Percentiles rank a stretch among this genome's conserved stretches.
phyloP scores from a whole-genome alignment of 2,113 vertebrate species.

The Poeciliopsis turrubarensis region DNA sequence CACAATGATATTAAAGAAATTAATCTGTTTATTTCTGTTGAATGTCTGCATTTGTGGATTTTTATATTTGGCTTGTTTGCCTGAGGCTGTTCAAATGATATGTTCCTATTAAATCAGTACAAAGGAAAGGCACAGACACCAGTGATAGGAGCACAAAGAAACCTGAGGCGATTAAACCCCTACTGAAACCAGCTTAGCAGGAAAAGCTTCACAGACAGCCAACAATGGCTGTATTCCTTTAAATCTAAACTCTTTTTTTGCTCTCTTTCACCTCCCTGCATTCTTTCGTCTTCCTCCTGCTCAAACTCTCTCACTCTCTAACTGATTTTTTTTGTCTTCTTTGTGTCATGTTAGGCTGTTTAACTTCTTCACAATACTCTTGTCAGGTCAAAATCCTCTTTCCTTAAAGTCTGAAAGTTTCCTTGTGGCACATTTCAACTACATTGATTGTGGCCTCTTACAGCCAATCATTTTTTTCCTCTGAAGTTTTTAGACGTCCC shows the following conservation, averaged over 20 bases:
- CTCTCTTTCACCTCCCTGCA: slow-evolving; percentile 21
- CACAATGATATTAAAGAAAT: not conserved
- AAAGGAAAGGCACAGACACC: slow-evolving; percentile 64
- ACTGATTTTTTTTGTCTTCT: slow-evolving; percentile 67
- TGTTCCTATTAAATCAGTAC: slow-evolving; percentile 70
- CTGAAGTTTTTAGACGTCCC: slow-evolving; percentile 40
- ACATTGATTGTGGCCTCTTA: slow-evolving; percentile 39
- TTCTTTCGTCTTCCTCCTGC: slow-evolving; percentile 51
- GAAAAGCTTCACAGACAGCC: slow-evolving; percentile 66
- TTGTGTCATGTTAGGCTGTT: slow-evolving; percentile 67
- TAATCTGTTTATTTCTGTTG: not conserved
- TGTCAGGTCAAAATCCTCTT: slow-evolving; percentile 54
- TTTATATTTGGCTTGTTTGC: slow-evolving; percentile 48
- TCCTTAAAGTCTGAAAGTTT: slow-evolving; percentile 36
- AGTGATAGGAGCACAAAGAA: slow-evolving; percentile 73
- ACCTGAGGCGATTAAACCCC: slow-evolving; percentile 74
- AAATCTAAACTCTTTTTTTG: slow-evolving; percentile 49
- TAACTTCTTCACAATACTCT: slow-evolving; percentile 76
- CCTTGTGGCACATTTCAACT: slow-evolving; percentile 52
- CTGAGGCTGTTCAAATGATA: slow-evolving; percentile 43
- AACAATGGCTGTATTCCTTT: slow-evolving; percentile 70
- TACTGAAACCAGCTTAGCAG: slow-evolving; percentile 75
- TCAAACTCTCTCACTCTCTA: slow-evolving; percentile 40
- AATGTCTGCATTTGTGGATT: slow-evolving; percentile 38
- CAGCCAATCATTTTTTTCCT: slow-evolving; percentile 39